phyloP scores from a whole-genome alignment of 1,140 invertebrate species.

The Drosophila prosaltans region DNA sequence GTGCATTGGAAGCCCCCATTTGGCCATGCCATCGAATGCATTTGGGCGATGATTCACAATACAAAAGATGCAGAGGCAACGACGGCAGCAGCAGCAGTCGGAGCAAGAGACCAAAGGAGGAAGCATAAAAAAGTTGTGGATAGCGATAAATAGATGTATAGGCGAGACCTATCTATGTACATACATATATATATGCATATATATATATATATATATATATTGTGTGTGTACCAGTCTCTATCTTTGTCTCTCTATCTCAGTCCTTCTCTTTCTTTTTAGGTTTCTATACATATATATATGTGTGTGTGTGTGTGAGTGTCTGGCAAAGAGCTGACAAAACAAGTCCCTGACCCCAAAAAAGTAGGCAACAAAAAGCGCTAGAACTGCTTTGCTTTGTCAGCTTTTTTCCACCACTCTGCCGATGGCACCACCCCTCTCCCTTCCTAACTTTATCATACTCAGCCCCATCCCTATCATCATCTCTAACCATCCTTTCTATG shows the following conservation, averaged over 20 bases:
- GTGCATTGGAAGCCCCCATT: conserved; percentile 60
- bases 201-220: conserved; percentile 15
- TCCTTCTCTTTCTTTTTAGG: background rate
- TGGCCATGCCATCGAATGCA: conserved; percentile 59
- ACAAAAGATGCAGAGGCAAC: conserved; percentile 64
- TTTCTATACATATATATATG: background rate
- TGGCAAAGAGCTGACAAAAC: conserved; percentile 71
- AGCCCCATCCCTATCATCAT: background rate
- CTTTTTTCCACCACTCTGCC: conserved; percentile 30
- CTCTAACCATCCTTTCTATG: conserved; percentile 44
- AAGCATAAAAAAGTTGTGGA: conserved; percentile 48
- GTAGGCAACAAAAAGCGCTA: conserved; percentile 72
- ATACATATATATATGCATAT: conserved; percentile 4
- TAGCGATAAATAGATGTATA: conserved; percentile 72
- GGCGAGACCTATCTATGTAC: conserved; percentile 49
- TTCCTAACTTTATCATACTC: background rate
- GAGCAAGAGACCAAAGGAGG: conserved; percentile 1
- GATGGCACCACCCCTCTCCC: background rate
- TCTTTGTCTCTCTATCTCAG: background rate
- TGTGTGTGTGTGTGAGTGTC: conserved; percentile 28
- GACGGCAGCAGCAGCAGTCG: background rate
- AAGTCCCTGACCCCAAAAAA: conserved; percentile 77
- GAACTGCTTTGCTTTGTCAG: conserved; percentile 64
- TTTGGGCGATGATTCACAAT: conserved; percentile 73
- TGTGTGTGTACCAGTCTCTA: background rate